phyloP scores from a whole-genome alignment of 2,888 invertebrate genomes.

The Diaperis boleti region DNA sequence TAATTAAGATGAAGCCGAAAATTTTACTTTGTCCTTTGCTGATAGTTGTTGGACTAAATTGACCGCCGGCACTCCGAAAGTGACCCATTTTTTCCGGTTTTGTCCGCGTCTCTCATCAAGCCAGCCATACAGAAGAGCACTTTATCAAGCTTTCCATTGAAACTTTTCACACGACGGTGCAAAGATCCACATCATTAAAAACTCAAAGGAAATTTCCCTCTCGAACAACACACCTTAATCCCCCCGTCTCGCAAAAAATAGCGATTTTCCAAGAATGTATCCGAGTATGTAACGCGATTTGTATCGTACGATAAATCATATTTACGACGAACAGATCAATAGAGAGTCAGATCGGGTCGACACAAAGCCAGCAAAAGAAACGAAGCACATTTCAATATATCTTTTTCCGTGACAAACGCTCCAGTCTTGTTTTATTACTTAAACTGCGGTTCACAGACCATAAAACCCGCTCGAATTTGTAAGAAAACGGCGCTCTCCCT shows the following conservation, averaged over 20 bases:
- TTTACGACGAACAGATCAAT: slow-evolving; percentile 53
- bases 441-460: slow-evolving; percentile 51
- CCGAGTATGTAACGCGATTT: slow-evolving; percentile 59
- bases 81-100: slow-evolving; percentile 19
- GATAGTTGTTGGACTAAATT: background rate
- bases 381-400: slow-evolving; percentile 48
- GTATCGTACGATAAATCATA: slow-evolving; percentile 60
- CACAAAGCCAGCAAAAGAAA: slow-evolving; percentile 44
- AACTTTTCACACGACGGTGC: slow-evolving; percentile 31
- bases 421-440: slow-evolving; percentile 49
- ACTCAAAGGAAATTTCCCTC: slow-evolving; percentile 6
- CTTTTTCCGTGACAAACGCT: slow-evolving; percentile 42
- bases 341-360: slow-evolving; percentile 43
- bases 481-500: slow-evolving; percentile 43
- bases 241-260: slow-evolving; percentile 10
- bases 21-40: no score
- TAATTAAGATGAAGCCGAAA: no score
- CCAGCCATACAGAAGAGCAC: slow-evolving; percentile 29
- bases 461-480: slow-evolving; percentile 52
- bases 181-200: slow-evolving; percentile 35
- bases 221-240: background rate
- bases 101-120: slow-evolving; percentile 12
- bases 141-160: slow-evolving; percentile 29
- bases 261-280: slow-evolving; percentile 52
- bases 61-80: background rate